Base-by-base conservation (phyloP, 2,797 vertebrate species). In the Ctenopoma kingsleyae region DNA sequence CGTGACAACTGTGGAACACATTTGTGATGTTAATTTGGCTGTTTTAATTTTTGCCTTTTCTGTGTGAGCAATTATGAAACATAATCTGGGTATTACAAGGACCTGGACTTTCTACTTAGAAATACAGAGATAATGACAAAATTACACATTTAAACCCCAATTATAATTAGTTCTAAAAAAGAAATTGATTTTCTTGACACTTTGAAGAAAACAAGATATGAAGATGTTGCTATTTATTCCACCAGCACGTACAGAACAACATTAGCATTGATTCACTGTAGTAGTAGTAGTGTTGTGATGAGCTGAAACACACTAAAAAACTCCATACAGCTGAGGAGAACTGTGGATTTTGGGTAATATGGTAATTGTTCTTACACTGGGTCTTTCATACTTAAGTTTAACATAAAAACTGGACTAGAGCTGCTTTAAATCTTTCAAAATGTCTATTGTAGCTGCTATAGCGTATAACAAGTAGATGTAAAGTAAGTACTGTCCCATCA, bases 11-110 rank as follows among this genome's bases (percentile, higher is more conserved):
- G 23, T 8, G 12, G 13, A 62, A 30, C 23, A 12, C 27, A 11
- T 30, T 43, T 67, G 19, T 17, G 10, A 6, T 32, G 13, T 27
- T 65, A 44, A 8, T 44, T 16, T 35, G 10, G 19, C 20, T 20
- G 16, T 60, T 58, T 50, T 22, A 65, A 47, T 48, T 53, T 8
- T 17, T 62, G n/a, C n/a, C 55, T 44, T 13, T 46, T 13, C 5
- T 32, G 23, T 32, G 38, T 2, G 11, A 53, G 20, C 15, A 17
- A 60, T 5, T 25, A 3, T 32, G 36, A 12, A 35, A 1, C 1
- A n/a, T 36, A 32, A 62, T 36, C 43, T 54, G 38, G 17, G 5
- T 25, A 2, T 17, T 20, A 40, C 12, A 40, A 0, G 3, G 12
- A 40, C 15, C 15, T 40, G 13, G 25, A 36, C 11, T 10, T 19